Evolutionary conservation across 2,888 invertebrate species (phyloP), one percentile per base, ranked within the genome.

Genomic region (Mesorhabditis sp.): DNA sequence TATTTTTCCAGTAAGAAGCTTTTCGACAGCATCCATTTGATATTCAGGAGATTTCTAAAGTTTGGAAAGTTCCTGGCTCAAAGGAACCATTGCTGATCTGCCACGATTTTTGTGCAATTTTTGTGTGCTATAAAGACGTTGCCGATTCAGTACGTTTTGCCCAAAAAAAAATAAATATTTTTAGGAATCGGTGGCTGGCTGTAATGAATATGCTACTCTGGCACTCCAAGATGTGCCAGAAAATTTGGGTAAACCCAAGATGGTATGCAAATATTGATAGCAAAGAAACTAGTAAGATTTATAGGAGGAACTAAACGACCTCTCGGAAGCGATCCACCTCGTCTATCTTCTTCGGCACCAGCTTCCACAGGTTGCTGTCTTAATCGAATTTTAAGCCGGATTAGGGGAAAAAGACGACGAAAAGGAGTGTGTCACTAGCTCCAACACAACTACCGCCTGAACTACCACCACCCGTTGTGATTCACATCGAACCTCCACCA

Each of bases 101-200:
- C n/a, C 58, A 13, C 58, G 58, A 50, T 50, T 50, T 50, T 50
- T 50, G 58, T n/a, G n/a, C 58, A n/a, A 50, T 50, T 13, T 50
- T 50, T 50, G 7, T n/a, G 58, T 50, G n/a, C n/a, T 50, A 13
- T 50, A 50, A 50, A 50, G 58, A 50, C 7, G 7, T 13, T n/a
- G 58, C 58, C n/a, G 58, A 50, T 13, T 28, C 28, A 28, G 28
- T 28, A 28, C 2, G 28, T 28, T 28, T 28, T 28, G 28, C 28
- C 28, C 28, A 1, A 28, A 28, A 28, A 28, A 28, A 28, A 1
- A 1, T 28, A 28, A 28, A 28, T 28, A 28, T 28, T 28, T 50
- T n/a, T 50, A 50, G 58, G 58, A 50, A 13, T 2, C n/a, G n/a
- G n/a, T 50, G 58, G n/a, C n/a, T 50, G 10, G 58, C 7, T 50